These are phyloP conservation scores for Scolopax rusticola DNA, from an alignment of 2,797 vertebrate genomes.

Conservation along the genomic window DNA sequence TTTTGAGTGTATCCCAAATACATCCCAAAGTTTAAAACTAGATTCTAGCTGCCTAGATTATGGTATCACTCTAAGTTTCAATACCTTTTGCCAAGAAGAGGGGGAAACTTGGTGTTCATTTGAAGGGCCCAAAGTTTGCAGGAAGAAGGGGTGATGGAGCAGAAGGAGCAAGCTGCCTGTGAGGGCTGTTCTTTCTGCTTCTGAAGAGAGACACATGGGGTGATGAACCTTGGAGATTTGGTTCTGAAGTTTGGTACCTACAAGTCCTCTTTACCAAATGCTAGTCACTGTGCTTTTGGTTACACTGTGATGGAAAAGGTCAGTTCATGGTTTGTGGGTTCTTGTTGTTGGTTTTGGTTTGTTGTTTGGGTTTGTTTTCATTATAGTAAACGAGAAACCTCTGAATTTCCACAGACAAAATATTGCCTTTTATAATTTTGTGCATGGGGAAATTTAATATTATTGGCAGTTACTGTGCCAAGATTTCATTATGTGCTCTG, in stretches of 20 bases:
- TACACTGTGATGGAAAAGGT: background rate
- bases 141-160: background rate
- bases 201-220: background rate
- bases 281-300: background rate
- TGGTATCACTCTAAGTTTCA: background rate
- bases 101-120: background rate
- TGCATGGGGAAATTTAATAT: background rate
- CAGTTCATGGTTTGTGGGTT: background rate
- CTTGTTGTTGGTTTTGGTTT: background rate
- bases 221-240: background rate
- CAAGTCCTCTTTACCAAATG: background rate
- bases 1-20: background rate
- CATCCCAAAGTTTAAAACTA: background rate
- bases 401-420: background rate
- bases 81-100: background rate
- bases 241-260: background rate
- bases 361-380: background rate
- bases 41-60: background rate
- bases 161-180: background rate
- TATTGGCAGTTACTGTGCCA: background rate
- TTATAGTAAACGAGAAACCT: background rate
- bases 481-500: background rate
- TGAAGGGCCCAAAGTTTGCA: background rate
- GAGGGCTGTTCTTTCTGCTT: background rate
- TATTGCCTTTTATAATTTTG: background rate